Conservation (phyloP, 2,113 vertebrate genomes). For the Protobothrops mucrosquamatus region DNA sequence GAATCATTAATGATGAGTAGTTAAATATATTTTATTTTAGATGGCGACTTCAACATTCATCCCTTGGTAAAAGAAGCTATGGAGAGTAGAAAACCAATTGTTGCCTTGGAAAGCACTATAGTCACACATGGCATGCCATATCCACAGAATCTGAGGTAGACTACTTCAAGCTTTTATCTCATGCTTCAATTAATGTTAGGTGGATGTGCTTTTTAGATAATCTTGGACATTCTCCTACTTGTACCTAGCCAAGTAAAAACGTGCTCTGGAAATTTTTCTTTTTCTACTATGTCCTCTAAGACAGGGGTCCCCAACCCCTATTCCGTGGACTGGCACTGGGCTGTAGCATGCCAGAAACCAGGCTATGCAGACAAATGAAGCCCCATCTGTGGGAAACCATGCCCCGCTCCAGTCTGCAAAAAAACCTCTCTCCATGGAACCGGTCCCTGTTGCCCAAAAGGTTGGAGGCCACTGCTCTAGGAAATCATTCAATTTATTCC, state of each 20-base stretch:
- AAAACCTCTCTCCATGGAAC: neutral
- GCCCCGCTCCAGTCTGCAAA: neutral
- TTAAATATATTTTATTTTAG: constrained; percentile 58
- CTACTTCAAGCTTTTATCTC: neutral
- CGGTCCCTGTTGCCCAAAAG: neutral
- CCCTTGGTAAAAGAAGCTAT: constrained; percentile 78
- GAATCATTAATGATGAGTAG: neutral
- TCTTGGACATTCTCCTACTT: neutral
- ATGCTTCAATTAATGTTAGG: neutral
- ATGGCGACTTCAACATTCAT: constrained; percentile 74
- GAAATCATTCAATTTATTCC: neutral
- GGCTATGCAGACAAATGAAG: neutral
- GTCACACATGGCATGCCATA: constrained; percentile 91
- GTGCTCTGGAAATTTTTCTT: neutral
- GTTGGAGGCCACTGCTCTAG: neutral
- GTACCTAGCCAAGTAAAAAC: neutral
- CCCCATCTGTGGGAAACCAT: neutral
- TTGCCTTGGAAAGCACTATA: constrained; percentile 88
- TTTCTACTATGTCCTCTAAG: neutral
- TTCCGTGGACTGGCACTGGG: neutral
- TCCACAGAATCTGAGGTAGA: constrained; percentile 84
- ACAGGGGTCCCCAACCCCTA: neutral
- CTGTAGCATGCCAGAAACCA: neutral
- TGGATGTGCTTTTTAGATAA: neutral
- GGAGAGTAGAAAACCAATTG: constrained; percentile 74